Conservation (phyloP, 1,140 invertebrate species). For the Ips typographus region DNA sequence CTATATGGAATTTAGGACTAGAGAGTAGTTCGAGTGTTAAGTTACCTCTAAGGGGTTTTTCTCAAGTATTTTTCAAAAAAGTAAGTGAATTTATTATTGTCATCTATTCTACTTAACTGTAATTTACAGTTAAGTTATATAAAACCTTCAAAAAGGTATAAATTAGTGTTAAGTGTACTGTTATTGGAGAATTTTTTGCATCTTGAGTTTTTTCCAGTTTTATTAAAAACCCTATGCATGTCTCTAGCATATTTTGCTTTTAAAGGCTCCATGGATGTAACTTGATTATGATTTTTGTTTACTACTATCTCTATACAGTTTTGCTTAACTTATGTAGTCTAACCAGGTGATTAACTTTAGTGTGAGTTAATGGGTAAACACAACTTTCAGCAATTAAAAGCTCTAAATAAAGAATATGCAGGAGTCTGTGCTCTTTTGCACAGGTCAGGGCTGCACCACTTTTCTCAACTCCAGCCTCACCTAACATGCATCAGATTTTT, state of each 20-base stretch:
- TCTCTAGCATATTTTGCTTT: neutral
- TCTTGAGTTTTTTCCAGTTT: too few species aligned
- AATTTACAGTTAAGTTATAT: neutral
- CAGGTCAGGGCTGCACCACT: slow-evolving; percentile 50
- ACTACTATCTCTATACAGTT: neutral
- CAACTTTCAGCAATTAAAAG: slow-evolving; percentile 36
- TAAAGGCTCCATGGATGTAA: neutral
- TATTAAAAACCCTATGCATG: too few species aligned
- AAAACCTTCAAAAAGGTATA: too few species aligned
- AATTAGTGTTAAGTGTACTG: too few species aligned
- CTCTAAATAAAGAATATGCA: slow-evolving; percentile 54
- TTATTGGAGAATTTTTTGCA: too few species aligned
- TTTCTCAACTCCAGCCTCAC: slow-evolving; percentile 47
- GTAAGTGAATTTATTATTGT: neutral
- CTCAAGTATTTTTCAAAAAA: neutral
- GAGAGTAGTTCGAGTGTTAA: neutral
- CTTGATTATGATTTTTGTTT: neutral
- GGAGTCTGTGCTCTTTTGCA: slow-evolving; percentile 50
- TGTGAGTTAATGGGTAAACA: too few species aligned
- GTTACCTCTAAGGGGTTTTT: neutral
- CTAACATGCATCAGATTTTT: slow-evolving; percentile 40
- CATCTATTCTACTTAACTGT: neutral
- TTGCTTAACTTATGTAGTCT: too few species aligned
- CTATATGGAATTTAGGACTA: neutral
- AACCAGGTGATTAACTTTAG: too few species aligned